A percentile compares a stretch with the other conserved stretches of the same genome.
These are phyloP conservation scores for Chrysogorgia sp. DNA, from an alignment of 92 coral and sea anemone genomes.

Conservation along the genomic window DNA sequence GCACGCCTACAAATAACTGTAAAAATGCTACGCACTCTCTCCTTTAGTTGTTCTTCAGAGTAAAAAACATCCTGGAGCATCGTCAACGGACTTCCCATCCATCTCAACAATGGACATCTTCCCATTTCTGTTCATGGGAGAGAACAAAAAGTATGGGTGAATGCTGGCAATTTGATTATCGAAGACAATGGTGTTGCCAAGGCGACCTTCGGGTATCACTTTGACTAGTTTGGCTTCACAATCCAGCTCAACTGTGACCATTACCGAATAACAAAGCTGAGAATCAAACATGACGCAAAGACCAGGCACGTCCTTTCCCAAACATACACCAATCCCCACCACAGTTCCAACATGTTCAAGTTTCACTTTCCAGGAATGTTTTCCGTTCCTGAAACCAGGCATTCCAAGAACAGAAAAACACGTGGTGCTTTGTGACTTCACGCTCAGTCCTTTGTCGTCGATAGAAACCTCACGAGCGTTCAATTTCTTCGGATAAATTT, in stretches of 20 bases:
- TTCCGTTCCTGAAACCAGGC: conserved; percentile 17
- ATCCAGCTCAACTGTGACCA: conserved; percentile 15
- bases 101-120: not conserved
- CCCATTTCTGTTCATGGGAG: not conserved
- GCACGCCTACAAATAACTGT: no score
- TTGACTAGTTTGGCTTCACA: conserved; percentile 2
- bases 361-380: conserved; percentile 19
- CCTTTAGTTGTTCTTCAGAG: not conserved
- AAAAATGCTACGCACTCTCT: no score
- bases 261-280: not conserved
- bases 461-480: not conserved
- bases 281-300: conserved; percentile 3
- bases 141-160: conserved; percentile 12
- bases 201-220: not conserved
- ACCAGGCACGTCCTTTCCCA: conserved; percentile 13
- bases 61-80: not conserved
- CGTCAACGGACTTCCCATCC: not conserved
- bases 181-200: not conserved
- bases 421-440: not conserved
- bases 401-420: conserved; percentile 19
- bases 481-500: not conserved
- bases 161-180: not conserved
- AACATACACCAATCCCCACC: conserved; percentile 21
- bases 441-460: conserved; percentile 12
- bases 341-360: not conserved